Percentiles rank a stretch among this genome's conserved stretches.
These are phyloP conservation scores for Chironomus striatipennis DNA, from an alignment of 1,140 invertebrate species.

Conservation along the genomic window DNA sequence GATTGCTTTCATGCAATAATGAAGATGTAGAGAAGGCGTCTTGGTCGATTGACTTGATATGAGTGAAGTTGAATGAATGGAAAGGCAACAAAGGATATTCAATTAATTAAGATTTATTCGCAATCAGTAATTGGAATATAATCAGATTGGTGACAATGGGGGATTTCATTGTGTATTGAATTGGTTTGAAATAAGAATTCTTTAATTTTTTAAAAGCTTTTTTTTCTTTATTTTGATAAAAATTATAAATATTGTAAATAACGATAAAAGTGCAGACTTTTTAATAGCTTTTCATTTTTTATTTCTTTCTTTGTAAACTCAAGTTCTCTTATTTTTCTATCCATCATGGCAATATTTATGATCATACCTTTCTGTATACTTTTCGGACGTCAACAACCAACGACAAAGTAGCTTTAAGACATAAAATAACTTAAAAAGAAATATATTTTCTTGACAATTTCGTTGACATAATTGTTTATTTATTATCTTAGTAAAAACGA, in stretches of 20 bases:
- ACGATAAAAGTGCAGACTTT: not conserved
- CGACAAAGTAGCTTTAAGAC: constrained; percentile 6
- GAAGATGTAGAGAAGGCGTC: not conserved
- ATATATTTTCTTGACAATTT: constrained; percentile 17
- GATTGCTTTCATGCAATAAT: not conserved
- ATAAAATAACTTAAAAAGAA: not conserved
- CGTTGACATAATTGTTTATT: constrained; percentile 24
- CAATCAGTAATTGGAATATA: constrained; percentile 21
- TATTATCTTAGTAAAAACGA: constrained; percentile 5
- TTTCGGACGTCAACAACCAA: constrained; percentile 4
- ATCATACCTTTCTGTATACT: not conserved
- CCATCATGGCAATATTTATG: not conserved
- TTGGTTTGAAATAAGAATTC: not conserved
- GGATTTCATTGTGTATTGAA: not conserved
- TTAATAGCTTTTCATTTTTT: not conserved
- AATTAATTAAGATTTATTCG: constrained; percentile 19
- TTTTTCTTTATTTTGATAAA: not conserved
- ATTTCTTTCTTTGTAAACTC: not conserved
- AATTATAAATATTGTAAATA: not conserved
- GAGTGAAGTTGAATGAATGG: not conserved
- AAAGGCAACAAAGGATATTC: not conserved
- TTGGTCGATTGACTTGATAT: not conserved
- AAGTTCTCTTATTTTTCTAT: not conserved
- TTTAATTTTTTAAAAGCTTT: not conserved
- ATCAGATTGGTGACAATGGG: not conserved